Evolutionary conservation across 23 tunicate species (phyloP).

Genomic region (Trididemnum nubilum): DNA sequence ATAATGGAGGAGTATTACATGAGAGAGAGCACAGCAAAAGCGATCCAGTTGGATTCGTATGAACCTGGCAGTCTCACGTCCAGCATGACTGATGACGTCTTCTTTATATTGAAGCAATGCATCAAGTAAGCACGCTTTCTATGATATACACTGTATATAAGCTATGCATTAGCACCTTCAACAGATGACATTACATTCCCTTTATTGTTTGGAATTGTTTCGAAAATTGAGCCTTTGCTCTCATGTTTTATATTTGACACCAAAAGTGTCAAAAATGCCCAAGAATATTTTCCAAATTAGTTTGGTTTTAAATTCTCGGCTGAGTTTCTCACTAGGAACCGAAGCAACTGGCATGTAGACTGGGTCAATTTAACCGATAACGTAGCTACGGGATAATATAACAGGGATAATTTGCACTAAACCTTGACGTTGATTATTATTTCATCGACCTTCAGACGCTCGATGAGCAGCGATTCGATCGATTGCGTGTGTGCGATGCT

Average conservation of each 20-base stretch:
- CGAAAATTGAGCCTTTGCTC: background rate
- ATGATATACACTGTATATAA: no score
- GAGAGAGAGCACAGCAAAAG: constrained; percentile 88
- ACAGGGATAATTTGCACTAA: no score
- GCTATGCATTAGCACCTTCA: background rate
- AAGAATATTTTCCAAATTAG: no score
- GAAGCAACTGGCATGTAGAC: no score
- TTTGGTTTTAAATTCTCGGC: no score
- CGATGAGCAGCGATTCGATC: constrained; percentile 80
- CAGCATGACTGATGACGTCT: constrained; percentile 88
- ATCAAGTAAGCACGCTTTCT: constrained; percentile 39
- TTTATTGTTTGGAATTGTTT: background rate
- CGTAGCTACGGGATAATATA: no score
- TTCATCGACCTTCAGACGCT: constrained; percentile 50
- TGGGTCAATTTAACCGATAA: no score
- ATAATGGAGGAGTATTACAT: constrained; percentile 97
- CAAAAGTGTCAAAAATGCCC: no score
- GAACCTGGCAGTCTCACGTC: constrained; percentile 63
- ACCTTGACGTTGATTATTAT: no score
- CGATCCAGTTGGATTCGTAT: constrained; percentile 65
- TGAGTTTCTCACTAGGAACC: no score
- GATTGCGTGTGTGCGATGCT: constrained; percentile 97
- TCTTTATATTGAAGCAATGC: constrained; percentile 87
- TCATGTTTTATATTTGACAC: background rate
- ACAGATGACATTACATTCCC: background rate